These are phyloP conservation scores for Andrena hattorfiana DNA, from an alignment of 2,888 invertebrate species.

Conservation along the genomic window DNA sequence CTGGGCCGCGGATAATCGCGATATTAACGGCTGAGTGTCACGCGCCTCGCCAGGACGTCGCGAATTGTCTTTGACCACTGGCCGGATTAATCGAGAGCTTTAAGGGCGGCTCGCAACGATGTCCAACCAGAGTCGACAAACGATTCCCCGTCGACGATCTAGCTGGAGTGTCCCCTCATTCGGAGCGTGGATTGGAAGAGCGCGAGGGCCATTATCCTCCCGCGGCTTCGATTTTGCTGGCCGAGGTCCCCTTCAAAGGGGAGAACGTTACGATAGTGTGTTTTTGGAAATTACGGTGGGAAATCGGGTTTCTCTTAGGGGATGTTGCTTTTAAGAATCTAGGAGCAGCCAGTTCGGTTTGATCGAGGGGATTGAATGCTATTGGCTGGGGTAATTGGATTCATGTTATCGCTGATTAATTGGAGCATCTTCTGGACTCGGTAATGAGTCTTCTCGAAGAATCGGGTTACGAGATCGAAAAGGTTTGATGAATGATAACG, in stretches of 20 bases:
- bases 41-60: not conserved
- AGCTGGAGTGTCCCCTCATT: not conserved
- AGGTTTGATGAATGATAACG: too few relatives aligned
- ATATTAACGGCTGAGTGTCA: conserved; percentile 21
- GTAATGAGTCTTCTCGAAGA: too few relatives aligned
- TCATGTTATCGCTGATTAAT: too few relatives aligned
- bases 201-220: not conserved
- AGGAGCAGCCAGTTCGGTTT: too few relatives aligned
- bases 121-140: not conserved
- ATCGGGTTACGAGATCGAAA: too few relatives aligned
- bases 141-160: not conserved
- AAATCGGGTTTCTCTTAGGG: too few relatives aligned
- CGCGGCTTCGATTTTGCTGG: not conserved
- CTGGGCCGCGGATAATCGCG: not conserved
- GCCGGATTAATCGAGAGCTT: not conserved
- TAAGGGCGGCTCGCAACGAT: not conserved
- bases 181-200: not conserved
- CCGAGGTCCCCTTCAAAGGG: not conserved
- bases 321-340: too few relatives aligned
- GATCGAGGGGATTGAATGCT: too few relatives aligned
- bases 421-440: too few relatives aligned
- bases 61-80: conserved; percentile 11
- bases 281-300: too few relatives aligned
- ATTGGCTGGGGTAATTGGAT: too few relatives aligned
- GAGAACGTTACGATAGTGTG: too few relatives aligned